Evolutionary conservation across 2,113 vertebrate genomes (phyloP).

Genomic region (Oenanthe oenanthe): DNA sequence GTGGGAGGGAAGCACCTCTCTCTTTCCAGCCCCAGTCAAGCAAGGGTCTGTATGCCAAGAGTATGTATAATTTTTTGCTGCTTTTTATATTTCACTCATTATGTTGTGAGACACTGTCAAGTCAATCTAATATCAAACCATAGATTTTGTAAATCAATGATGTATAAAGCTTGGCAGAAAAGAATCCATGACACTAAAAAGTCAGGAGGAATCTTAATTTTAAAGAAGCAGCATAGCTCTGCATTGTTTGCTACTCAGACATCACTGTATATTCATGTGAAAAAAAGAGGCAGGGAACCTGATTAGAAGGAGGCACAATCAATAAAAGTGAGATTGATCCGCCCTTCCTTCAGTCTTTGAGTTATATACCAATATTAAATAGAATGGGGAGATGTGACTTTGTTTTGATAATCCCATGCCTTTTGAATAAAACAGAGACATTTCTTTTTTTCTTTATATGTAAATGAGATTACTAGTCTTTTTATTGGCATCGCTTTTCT

Average conservation of each 20-base stretch:
- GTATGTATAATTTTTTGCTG: neutral
- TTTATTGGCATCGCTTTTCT: neutral
- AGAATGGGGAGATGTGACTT: neutral
- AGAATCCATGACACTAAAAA: neutral
- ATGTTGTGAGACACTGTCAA: neutral
- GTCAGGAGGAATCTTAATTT: neutral
- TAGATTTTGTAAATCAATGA: neutral
- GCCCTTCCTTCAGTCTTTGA: neutral
- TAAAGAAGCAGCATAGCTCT: neutral
- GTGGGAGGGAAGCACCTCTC: neutral
- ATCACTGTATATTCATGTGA: neutral
- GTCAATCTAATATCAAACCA: slow-evolving; percentile 14
- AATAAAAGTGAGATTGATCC: neutral
- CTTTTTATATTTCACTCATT: slow-evolving; percentile 19
- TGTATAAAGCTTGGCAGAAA: slow-evolving; percentile 7
- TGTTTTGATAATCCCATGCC: neutral
- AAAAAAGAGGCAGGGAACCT: neutral
- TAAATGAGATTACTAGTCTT: neutral
- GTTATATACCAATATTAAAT: neutral
- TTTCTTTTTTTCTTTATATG: neutral
- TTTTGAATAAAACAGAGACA: neutral
- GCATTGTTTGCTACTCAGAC: neutral
- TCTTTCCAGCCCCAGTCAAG: neutral
- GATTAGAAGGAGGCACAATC: slow-evolving; percentile 1
- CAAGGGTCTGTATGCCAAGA: neutral